Conservation (phyloP, 2,113 vertebrate genomes). For the Lota lota region DNA sequence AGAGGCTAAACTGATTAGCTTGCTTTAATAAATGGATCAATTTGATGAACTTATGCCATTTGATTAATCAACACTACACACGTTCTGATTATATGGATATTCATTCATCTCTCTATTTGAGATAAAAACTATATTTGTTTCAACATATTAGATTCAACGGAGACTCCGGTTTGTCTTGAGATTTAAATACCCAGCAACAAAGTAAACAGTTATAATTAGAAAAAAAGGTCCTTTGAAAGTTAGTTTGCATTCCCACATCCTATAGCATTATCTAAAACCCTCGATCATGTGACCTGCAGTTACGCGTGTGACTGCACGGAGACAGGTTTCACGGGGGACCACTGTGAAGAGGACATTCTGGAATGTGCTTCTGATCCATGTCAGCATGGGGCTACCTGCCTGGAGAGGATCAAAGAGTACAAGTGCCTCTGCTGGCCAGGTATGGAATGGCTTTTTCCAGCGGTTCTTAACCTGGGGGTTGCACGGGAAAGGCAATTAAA, state of each 20-base stretch:
- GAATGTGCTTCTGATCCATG: constrained; percentile 89
- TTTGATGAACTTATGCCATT: too few species aligned
- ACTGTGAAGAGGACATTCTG: constrained; percentile 85
- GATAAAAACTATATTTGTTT: too few species aligned
- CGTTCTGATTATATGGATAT: too few species aligned
- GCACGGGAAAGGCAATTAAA: background rate
- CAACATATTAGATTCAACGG: too few species aligned
- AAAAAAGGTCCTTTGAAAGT: background rate
- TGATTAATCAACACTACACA: too few species aligned
- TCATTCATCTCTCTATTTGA: too few species aligned
- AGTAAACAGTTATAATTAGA: too few species aligned
- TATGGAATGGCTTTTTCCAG: constrained; percentile 36
- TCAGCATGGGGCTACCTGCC: constrained; percentile 78
- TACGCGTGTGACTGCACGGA: constrained; percentile 84
- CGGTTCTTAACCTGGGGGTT: too few species aligned
- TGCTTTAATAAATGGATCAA: too few species aligned
- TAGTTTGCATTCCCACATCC: background rate
- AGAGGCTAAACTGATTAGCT: too few species aligned
- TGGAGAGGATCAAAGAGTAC: constrained; percentile 81
- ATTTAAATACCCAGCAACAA: too few species aligned
- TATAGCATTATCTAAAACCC: background rate
- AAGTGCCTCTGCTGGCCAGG: constrained; percentile 89
- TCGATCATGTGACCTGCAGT: constrained; percentile 60
- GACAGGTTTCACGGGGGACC: constrained; percentile 82
- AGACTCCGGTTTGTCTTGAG: too few species aligned